Evolutionary conservation across 2,113 vertebrate species (phyloP).

Genomic region (Phalacrocorax brasilianus): DNA sequence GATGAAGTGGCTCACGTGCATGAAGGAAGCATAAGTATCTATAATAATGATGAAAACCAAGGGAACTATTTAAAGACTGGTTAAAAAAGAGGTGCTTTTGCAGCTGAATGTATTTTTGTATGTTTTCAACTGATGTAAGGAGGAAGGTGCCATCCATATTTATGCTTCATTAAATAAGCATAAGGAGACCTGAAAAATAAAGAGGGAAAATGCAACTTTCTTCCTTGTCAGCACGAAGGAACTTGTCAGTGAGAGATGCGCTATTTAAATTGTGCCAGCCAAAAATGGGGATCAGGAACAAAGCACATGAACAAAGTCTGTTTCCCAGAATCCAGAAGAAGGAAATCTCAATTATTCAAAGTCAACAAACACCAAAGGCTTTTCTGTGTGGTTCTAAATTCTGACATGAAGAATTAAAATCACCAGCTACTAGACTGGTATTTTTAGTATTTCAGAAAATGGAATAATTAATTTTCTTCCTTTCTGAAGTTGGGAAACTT

Average conservation of each 20-base stretch:
- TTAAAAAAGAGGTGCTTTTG: slow-evolving; percentile 16
- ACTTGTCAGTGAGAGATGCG: neutral
- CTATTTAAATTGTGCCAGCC: neutral
- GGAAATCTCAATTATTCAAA: neutral
- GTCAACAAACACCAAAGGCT: neutral
- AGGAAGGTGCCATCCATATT: slow-evolving; percentile 8
- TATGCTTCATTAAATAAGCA: slow-evolving; percentile 37
- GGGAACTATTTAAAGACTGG: slow-evolving; percentile 7
- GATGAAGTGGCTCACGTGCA: neutral
- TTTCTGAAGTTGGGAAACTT: neutral
- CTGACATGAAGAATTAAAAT: neutral
- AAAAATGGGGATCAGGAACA: neutral
- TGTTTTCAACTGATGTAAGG: neutral
- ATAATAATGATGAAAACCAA: slow-evolving; percentile 37
- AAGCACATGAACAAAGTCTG: neutral
- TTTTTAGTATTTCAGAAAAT: neutral
- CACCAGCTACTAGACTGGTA: neutral
- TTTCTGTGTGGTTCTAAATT: neutral
- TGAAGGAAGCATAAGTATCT: neutral
- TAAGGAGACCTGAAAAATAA: neutral
- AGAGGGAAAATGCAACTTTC: neutral
- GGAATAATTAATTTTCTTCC: neutral
- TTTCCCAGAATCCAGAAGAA: neutral
- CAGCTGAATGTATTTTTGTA: slow-evolving; percentile 30
- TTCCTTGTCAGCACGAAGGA: neutral